Evolutionary conservation across 2,113 vertebrate genomes (phyloP), one percentile per base, ranked within the genome.

Genomic region (Alouatta palliata): DNA sequence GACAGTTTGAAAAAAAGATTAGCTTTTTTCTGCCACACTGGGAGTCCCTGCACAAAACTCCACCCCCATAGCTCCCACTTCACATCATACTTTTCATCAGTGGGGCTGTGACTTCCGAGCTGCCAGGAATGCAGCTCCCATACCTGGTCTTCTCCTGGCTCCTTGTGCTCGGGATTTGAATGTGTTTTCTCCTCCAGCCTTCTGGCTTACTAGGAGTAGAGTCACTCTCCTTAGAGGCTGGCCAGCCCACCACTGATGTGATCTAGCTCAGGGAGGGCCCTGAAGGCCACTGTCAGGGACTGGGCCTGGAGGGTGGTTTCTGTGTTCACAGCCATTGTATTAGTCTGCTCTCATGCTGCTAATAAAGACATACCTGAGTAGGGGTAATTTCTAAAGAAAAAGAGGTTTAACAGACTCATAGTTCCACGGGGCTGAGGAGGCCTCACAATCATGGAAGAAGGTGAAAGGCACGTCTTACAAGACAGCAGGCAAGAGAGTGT

Each of bases 61-160:
- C 3, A 19, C 20, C 6, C 43, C 21, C 11, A 49, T 3, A 84
- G 68, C 14, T 79, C 37, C 20, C 58, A 32, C 14, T 27, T 91
- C n/a, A n/a, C 0, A 1, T 0, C n/a, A 47, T 1, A 3, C 9
- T 16, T 61, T 30, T 47, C 19, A 5, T 17, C 58, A 37, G 4
- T 45, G 35, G 23, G 17, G 6, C 45, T 83, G 10, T 86, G 79
- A 61, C 40, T 20, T 83, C n/a, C 3, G 13, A 75, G 32, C 10
- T n/a, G 40, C 13, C 45, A 9, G 5, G 0, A 2, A 13, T 5
- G 2, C 10, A 37, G 16, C 5, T n/a, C 27, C 35, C 58, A 52
- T 9, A 3, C 0, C 0, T 47, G 17, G 20, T n/a, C 52, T 37
- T 23, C 58, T 52, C 45, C 23, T 37, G 27, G 30, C 43, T 56